These are phyloP conservation scores for Steinernema feltiae DNA, from an alignment of 1,140 invertebrate genomes.

Conservation along the genomic window DNA sequence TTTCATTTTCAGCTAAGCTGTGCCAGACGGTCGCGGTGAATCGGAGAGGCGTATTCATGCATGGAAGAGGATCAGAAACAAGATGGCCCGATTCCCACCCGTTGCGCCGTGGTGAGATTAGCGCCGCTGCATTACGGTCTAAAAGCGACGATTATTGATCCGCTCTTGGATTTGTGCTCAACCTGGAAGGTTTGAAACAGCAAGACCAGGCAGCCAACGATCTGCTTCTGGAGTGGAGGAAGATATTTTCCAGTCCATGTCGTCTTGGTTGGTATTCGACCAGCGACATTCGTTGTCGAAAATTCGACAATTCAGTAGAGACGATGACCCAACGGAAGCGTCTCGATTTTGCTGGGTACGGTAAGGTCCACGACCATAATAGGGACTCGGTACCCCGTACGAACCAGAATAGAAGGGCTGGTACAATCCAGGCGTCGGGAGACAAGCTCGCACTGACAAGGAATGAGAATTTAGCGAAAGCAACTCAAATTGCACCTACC, in stretches of 20 bases:
- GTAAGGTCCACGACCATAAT: constrained; percentile 22
- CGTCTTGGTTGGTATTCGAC: constrained; percentile 36
- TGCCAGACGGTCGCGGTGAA: constrained; percentile 34
- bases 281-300: constrained; percentile 29
- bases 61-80: constrained; percentile 31
- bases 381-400: constrained; percentile 18
- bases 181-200: constrained; percentile 28
- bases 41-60: constrained; percentile 17
- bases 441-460: constrained; percentile 10
- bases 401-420: constrained; percentile 16
- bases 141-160: background rate
- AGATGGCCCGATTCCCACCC: constrained; percentile 35
- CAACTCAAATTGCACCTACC: constrained; percentile 12
- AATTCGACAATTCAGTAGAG: constrained; percentile 26
- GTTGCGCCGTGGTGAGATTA: constrained; percentile 26
- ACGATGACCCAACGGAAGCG: background rate
- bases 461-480: background rate
- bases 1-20: constrained; percentile 15
- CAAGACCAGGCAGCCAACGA: constrained; percentile 16
- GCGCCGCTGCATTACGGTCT: constrained; percentile 24
- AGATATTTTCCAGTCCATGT: constrained; percentile 29
- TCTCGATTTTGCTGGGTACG: constrained; percentile 16
- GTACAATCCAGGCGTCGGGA: constrained; percentile 1
- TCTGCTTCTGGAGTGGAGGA: constrained; percentile 25
- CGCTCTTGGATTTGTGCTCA: background rate